Percentiles rank a stretch among this genome's conserved stretches.
phyloP scores from a whole-genome alignment of 2,888 invertebrate species.

The Campaea margaritaria region DNA sequence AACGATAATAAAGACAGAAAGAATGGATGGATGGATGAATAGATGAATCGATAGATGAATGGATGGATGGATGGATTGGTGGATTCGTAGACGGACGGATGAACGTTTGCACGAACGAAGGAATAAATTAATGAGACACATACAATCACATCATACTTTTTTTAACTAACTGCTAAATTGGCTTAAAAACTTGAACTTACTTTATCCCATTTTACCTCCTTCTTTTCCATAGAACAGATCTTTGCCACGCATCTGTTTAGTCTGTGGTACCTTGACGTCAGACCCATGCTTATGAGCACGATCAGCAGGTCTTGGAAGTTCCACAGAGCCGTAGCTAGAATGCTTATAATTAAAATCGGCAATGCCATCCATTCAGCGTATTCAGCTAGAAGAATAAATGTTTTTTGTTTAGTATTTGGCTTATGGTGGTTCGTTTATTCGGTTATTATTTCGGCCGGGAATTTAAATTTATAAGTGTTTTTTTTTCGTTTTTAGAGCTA shows the following conservation, averaged over 20 bases:
- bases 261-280: conserved; percentile 87
- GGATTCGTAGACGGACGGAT: too few species aligned
- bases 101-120: too few species aligned
- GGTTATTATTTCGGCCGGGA: too few species aligned
- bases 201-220: conserved; percentile 37
- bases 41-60: too few species aligned
- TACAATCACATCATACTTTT: too few species aligned
- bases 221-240: conserved; percentile 48
- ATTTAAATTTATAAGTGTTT: too few species aligned
- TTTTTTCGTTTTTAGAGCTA: too few species aligned
- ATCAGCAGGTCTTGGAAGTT: conserved; percentile 89
- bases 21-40: too few species aligned
- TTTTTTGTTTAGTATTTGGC: too few species aligned
- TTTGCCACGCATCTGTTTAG: conserved; percentile 76
- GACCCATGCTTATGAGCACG: conserved; percentile 87
- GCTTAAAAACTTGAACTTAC: conserved; percentile 36
- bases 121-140: too few species aligned
- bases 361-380: conserved; percentile 59
- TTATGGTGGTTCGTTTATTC: too few species aligned
- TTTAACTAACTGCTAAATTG: background rate
- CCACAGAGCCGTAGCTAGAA: conserved; percentile 87
- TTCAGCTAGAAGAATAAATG: conserved; percentile 50
- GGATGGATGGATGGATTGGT: too few species aligned
- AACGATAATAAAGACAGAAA: background rate
- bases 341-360: conserved; percentile 74